Percentiles rank a stretch among this genome's conserved stretches.
These are phyloP conservation scores for Lineus longissimus DNA, from an alignment of 1,140 invertebrate genomes.

Conservation along the genomic window DNA sequence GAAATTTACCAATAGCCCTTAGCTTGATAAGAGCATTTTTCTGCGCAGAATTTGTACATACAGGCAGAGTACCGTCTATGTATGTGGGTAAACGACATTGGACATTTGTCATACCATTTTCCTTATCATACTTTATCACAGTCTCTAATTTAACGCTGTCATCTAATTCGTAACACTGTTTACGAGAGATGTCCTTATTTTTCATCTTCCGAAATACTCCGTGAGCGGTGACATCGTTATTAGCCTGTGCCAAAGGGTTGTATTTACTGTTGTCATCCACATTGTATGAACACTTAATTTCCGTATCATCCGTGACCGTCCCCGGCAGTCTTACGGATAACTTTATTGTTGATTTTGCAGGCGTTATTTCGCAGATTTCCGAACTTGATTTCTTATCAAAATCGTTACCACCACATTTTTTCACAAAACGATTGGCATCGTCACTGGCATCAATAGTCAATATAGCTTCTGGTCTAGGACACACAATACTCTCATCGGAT, in stretches of 20 bases:
- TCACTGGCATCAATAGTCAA: background rate
- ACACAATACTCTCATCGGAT: slow-evolving; percentile 4
- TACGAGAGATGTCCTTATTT: background rate
- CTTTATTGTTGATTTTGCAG: background rate
- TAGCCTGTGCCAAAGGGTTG: background rate
- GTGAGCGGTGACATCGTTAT: background rate
- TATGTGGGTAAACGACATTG: slow-evolving; percentile 7
- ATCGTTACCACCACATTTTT: background rate
- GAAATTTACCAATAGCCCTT: background rate
- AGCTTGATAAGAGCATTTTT: background rate
- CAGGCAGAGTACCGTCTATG: background rate
- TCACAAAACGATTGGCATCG: background rate
- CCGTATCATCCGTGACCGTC: background rate
- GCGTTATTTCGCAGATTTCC: background rate
- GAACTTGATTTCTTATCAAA: background rate
- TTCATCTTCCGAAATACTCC: background rate
- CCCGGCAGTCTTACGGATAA: background rate
- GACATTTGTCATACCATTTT: background rate
- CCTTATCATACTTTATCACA: slow-evolving; percentile 1
- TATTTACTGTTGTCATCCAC: background rate
- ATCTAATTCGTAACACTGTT: slow-evolving; percentile 5
- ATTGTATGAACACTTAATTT: background rate
- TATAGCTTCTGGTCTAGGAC: slow-evolving; percentile 1
- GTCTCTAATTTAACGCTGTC: slow-evolving; percentile 5
- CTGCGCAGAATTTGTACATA: background rate